Evolutionary conservation across 2,888 invertebrate genomes (phyloP).

Genomic region (Prosopocoilus inquinatus): DNA sequence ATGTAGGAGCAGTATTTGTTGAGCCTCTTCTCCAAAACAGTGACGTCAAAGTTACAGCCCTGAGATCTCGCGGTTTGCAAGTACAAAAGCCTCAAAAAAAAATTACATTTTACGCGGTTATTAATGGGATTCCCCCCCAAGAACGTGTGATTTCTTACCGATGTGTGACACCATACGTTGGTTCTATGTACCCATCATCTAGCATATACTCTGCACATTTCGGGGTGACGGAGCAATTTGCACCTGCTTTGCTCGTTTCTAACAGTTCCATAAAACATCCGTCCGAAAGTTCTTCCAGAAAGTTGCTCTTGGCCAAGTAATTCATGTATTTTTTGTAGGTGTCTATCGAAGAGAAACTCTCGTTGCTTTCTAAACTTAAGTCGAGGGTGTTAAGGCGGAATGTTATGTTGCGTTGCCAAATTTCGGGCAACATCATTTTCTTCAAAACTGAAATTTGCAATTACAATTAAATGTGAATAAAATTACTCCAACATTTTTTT

Average conservation of each 20-base stretch:
- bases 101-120: constrained; percentile 1
- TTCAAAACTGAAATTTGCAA: constrained; percentile 22
- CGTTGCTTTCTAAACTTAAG: not conserved
- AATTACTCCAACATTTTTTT: too few relatives aligned
- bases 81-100: constrained; percentile 40
- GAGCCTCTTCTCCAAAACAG: constrained; percentile 17
- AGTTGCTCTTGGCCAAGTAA: constrained; percentile 17
- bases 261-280: constrained; percentile 26
- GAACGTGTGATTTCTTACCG: constrained; percentile 29
- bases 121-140: not conserved
- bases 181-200: constrained; percentile 28
- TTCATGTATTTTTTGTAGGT: constrained; percentile 15
- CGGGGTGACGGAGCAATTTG: constrained; percentile 27
- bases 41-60: constrained; percentile 24
- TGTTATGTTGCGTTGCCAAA: constrained; percentile 20
- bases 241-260: constrained; percentile 6
- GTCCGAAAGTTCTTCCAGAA: constrained; percentile 27
- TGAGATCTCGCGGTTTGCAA: constrained; percentile 39
- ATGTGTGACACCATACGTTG: constrained; percentile 48
- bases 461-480: constrained; percentile 2
- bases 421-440: constrained; percentile 20
- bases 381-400: not conserved
- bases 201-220: constrained; percentile 27
- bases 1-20: constrained; percentile 36
- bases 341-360: not conserved